Conservation (phyloP, 2,113 vertebrate species). For the Drymodes brunneopygia region DNA sequence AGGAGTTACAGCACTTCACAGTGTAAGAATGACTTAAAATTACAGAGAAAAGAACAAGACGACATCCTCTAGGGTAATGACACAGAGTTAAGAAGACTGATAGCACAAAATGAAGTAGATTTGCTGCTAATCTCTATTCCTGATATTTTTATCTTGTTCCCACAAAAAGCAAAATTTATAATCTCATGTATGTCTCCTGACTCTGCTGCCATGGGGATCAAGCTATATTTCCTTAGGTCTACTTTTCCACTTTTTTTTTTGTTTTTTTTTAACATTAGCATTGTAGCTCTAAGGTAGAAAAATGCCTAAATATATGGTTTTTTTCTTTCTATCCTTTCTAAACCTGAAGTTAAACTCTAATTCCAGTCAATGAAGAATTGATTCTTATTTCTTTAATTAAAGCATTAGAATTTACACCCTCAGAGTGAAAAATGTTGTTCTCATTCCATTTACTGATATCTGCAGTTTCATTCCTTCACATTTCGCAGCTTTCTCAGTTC, state of each 20-base stretch:
- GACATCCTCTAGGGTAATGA: background rate
- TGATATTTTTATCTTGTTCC: background rate
- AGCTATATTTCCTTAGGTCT: background rate
- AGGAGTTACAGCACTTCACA: background rate
- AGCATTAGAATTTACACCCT: background rate
- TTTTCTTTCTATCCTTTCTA: background rate
- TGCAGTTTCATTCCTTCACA: background rate
- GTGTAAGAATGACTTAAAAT: background rate
- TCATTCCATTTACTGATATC: background rate
- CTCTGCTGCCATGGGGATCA: background rate
- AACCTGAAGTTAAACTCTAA: background rate
- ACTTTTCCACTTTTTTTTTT: background rate
- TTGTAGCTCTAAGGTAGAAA: background rate
- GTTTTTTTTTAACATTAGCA: background rate
- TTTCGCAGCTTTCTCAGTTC: background rate
- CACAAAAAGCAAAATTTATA: background rate
- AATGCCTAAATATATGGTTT: background rate
- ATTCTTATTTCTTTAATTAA: background rate
- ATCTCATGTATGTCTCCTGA: background rate
- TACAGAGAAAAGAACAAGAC: background rate
- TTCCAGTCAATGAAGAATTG: background rate
- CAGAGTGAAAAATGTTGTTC: accelerated
- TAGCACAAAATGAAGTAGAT: background rate
- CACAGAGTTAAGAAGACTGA: background rate
- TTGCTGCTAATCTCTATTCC: background rate